Base-by-base conservation (phyloP, 2,113 vertebrate genomes). In the Saccopteryx leptura region DNA sequence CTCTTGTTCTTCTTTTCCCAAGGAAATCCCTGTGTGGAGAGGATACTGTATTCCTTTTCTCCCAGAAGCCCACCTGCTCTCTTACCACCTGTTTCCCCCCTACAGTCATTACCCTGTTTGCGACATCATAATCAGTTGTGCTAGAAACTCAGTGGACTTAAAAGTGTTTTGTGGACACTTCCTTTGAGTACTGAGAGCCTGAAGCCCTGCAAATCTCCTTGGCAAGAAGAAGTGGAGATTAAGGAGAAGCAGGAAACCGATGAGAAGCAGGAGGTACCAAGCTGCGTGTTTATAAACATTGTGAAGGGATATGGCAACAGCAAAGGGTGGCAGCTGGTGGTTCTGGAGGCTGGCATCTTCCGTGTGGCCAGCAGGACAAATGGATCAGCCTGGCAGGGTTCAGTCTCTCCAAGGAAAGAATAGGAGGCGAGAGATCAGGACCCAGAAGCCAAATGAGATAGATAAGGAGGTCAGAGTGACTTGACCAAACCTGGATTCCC, bases 1-100 rank as follows among this genome's bases (percentile, higher is more conserved):
- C 76, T 61, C 93, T 90, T 93, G 65, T 90, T 93, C 90, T 96
- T 93, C 71, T 94, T 23, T 17, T 82, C 23, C 23, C 65, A 54
- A 9, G 91, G 52, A 75, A 46, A 54, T 94, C 54, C 65, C 56
- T 91, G 50, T 21, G 46, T 74, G 63, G 88, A 90, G 1, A 80
- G 4, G 33, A 96, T 28, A 69, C 0, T 52, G 17, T 60, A 87
- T 94, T 74, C 39, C n/a, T 91, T 90, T 83, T 58, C 15, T 84
- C 71, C 28, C 68, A 90, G 90, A 94, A 84, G 85, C 82, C 91
- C 88, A 26, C 76, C 89, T 94, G 68, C 85, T 66, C 54, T 75
- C 76, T 89, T 80, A 46, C 63, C 91, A 69, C 48, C 58, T 65
- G 52, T 68, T 78, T 91, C 83, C 75, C 80, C 26, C 17, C 33